These are phyloP conservation scores for Rhopalosiphum nymphaeae DNA, from an alignment of 2,888 invertebrate genomes.

Conservation along the genomic window DNA sequence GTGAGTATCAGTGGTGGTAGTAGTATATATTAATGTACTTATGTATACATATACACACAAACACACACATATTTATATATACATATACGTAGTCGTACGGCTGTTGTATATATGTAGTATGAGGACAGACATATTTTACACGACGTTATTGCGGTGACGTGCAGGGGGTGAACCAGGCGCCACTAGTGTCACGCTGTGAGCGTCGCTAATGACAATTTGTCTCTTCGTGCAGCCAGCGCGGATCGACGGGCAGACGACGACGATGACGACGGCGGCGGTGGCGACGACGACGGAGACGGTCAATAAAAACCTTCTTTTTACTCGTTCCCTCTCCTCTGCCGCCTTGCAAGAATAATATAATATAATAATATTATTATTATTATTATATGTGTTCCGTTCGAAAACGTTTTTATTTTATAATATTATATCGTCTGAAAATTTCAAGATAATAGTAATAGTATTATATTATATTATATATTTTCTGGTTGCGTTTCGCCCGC, in stretches of 20 bases:
- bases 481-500: not conserved
- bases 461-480: not conserved
- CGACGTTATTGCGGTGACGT: constrained; percentile 15
- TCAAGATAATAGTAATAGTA: not conserved
- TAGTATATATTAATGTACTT: not conserved
- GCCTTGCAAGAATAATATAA: not conserved
- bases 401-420: constrained; percentile 4
- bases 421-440: not conserved
- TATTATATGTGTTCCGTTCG: not conserved
- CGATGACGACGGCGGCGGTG: not conserved
- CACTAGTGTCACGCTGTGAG: constrained; percentile 63
- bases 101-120: not conserved
- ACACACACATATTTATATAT: not conserved
- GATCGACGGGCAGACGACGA: constrained; percentile 2
- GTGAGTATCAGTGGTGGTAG: not conserved
- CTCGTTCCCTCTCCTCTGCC: not conserved
- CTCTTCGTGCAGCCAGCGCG: not conserved
- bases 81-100: not conserved
- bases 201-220: constrained; percentile 64
- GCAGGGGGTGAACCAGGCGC: constrained; percentile 54
- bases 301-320: constrained; percentile 31
- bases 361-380: not conserved
- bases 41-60: not conserved
- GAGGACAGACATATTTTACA: constrained; percentile 51
- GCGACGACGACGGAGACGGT: constrained; percentile 15